phyloP scores from a whole-genome alignment of 1,140 invertebrate genomes.

The Drosophila parvula region DNA sequence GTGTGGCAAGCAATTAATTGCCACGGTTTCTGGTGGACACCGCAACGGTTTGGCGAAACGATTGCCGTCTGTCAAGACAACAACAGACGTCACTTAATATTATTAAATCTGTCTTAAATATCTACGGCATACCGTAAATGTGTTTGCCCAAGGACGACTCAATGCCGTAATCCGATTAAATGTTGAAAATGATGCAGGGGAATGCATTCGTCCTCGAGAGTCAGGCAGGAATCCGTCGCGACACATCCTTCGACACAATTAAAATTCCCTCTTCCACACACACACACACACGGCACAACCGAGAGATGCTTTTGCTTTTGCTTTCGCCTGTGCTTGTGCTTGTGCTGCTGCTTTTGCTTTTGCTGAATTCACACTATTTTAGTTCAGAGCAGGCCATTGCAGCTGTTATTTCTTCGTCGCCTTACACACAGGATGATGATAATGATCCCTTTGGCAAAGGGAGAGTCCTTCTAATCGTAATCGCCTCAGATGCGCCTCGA shows the following conservation, averaged over 20 bases:
- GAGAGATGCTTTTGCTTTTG: not conserved
- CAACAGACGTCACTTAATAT: conserved; percentile 51
- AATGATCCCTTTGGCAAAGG: conserved; percentile 5
- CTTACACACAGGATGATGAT: conserved; percentile 13
- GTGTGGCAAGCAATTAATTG: conserved; percentile 35
- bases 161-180: conserved; percentile 67
- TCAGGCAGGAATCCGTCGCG: conserved; percentile 14
- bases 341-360: conserved; percentile 4
- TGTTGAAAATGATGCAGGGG: conserved; percentile 61
- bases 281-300: not conserved
- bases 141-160: conserved; percentile 49
- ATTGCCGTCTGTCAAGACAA: conserved; percentile 26
- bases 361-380: conserved; percentile 17
- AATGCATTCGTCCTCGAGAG: conserved; percentile 54
- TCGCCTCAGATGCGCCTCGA: conserved; percentile 3
- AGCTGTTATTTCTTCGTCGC: conserved; percentile 3
- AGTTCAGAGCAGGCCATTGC: conserved; percentile 2
- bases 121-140: conserved; percentile 35
- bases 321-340: not conserved
- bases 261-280: conserved; percentile 48
- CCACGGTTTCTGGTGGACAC: conserved; percentile 16
- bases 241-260: conserved; percentile 55
- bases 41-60: not conserved
- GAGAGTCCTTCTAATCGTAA: conserved; percentile 22
- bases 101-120: conserved; percentile 46